Evolutionary conservation across 2,797 vertebrate species (phyloP).

Genomic region (Falco berigora): DNA sequence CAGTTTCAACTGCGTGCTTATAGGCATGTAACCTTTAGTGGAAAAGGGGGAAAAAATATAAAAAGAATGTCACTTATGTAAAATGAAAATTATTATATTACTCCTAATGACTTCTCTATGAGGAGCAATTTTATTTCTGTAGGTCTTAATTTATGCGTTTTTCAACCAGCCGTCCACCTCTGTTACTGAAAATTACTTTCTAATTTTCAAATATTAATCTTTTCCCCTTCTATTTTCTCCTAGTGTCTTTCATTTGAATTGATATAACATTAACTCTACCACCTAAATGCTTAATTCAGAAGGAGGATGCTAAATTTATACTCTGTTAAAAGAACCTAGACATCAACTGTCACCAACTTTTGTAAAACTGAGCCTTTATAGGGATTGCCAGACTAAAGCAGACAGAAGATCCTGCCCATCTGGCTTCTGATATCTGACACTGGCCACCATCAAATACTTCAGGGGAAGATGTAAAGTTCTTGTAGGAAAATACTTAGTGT

Average conservation of each 20-base stretch:
- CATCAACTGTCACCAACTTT: constrained; percentile 17
- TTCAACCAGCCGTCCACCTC: constrained; percentile 35
- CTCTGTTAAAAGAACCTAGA: constrained; percentile 39
- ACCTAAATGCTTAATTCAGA: constrained; percentile 53
- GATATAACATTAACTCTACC: constrained; percentile 42
- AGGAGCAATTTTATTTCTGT: constrained; percentile 3
- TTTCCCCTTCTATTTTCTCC: constrained; percentile 44
- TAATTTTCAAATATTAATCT: constrained; percentile 62
- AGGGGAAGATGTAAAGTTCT: neutral
- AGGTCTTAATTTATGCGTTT: constrained; percentile 36
- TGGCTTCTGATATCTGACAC: neutral
- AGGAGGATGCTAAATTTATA: constrained; percentile 64
- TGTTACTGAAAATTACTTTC: constrained; percentile 45
- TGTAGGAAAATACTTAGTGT: neutral
- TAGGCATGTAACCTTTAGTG: neutral
- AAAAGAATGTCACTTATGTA: neutral
- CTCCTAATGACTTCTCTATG: constrained; percentile 30
- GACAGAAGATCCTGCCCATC: neutral
- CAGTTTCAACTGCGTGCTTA: neutral
- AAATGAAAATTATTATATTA: constrained; percentile 33
- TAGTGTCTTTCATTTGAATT: constrained; percentile 31
- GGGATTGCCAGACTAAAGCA: neutral
- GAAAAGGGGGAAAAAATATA: neutral
- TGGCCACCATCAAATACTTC: neutral
- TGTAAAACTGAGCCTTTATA: constrained; percentile 28